Evolutionary conservation across 2,888 invertebrate species (phyloP).

Genomic region (Resseliella maxima): DNA sequence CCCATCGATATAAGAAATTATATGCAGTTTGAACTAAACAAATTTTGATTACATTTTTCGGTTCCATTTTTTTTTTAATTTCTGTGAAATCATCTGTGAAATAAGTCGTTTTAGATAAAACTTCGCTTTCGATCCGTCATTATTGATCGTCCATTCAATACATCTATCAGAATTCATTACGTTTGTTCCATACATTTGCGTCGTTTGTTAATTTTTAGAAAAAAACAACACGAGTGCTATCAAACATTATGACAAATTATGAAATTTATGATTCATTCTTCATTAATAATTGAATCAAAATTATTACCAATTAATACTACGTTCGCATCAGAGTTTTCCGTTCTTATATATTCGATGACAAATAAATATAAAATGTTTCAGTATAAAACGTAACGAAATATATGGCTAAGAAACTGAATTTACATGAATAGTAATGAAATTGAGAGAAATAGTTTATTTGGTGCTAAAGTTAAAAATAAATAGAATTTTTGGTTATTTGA

Average conservation of each 20-base stretch:
- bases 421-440: no score
- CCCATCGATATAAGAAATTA: no score
- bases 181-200: conserved; percentile 18
- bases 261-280: neutral
- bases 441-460: no score
- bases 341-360: no score
- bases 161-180: conserved; percentile 19
- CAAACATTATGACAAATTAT: conserved; percentile 15
- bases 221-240: neutral
- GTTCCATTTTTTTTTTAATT: neutral
- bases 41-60: neutral
- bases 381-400: no score
- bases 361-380: no score
- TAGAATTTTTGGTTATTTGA: no score
- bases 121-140: neutral
- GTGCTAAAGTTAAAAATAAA: no score
- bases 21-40: neutral
- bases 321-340: no score
- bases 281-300: no score
- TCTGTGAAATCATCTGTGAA: neutral
- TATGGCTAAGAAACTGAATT: no score
- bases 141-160: neutral
- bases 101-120: neutral
- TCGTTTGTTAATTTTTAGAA: neutral
- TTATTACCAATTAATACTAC: no score